Evolutionary conservation across 2,113 vertebrate species (phyloP).

Genomic region (Coryphaenoides rupestris): DNA sequence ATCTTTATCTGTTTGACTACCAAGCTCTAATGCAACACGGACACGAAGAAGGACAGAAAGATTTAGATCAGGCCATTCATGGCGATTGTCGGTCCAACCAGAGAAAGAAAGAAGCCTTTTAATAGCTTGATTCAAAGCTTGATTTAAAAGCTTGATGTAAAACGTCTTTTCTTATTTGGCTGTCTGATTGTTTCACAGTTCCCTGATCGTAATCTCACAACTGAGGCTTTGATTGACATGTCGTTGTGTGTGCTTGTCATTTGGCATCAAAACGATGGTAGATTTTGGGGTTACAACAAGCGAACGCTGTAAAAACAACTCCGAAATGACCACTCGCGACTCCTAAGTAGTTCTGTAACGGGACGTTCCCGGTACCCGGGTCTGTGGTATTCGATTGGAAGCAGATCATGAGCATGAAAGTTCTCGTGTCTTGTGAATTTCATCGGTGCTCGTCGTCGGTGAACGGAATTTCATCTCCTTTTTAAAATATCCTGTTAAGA

Average conservation of each 20-base stretch:
- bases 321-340: slow-evolving; percentile 1
- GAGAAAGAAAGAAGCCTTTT: slow-evolving; percentile 26
- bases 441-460: too few relatives aligned
- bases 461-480: too few relatives aligned
- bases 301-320: too few relatives aligned
- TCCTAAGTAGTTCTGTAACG: slow-evolving; percentile 1
- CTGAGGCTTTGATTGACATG: slow-evolving; percentile 37
- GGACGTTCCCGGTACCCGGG: too few relatives aligned
- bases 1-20: slow-evolving; percentile 23
- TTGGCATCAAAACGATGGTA: slow-evolving; percentile 35
- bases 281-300: slow-evolving; percentile 39
- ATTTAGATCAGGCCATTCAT: not conserved
- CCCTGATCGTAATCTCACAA: slow-evolving; percentile 52
- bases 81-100: slow-evolving; percentile 63
- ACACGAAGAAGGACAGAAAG: slow-evolving; percentile 6
- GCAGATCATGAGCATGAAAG: slow-evolving; percentile 7
- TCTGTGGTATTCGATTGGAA: slow-evolving; percentile 11
- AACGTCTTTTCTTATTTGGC: slow-evolving; percentile 6
- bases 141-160: slow-evolving; percentile 19
- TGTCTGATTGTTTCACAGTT: slow-evolving; percentile 56
- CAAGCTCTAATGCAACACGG: slow-evolving; percentile 34
- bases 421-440: too few relatives aligned
- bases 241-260: slow-evolving; percentile 50
- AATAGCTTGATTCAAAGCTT: slow-evolving; percentile 13
- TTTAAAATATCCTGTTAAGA: too few relatives aligned